Base-by-base conservation (phyloP, 2,797 vertebrate genomes). In the Siniperca undulata region DNA sequence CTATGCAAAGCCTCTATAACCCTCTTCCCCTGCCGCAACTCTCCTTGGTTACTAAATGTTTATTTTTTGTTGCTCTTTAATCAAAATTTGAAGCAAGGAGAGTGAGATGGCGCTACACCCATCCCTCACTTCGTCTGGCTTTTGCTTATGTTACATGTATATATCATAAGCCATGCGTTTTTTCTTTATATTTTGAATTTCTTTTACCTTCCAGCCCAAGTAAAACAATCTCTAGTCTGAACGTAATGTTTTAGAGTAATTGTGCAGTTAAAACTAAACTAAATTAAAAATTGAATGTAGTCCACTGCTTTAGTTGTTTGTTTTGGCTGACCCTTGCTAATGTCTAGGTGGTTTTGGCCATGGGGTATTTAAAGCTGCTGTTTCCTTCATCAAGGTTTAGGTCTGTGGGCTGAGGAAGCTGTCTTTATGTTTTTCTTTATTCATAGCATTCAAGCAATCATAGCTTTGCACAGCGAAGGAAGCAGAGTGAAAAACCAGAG, bases 291-390 rank as follows among this genome's bases (percentile, higher is more conserved):
- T 9, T 0, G 13, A 0, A 16, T n/a, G 3, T 17, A 14, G 58
- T 17, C 22, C 24, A 11, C 9, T 42, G 16, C 34, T 53, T 40
- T 42, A 19, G 38, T 40, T 71, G 38, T 60, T 62, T 50, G 2
- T 56, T 61, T 20, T 60, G 17, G 42, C 7, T 40, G 8, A 56
- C 58, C 30, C 12, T 36, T 69, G 20, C 59, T 16, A 20, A 66
- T 24, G 36, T 65, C 58, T 14, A 3, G 7, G 73, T 80, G 71
- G 48, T 67, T 56, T 62, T 19, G 24, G 20, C 62, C 50, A 34
- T 2, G 8, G 2, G 4, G 10, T 62, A 80, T 69, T 80, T 76
- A 73, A 79, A 59, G 36, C 38, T 22, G 14, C 44, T 55, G 10
- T 58, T 48, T 70, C 30, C 13, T 11, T 46, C 16, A 6, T 38